Conservation (phyloP, 2,888 invertebrate species). For the Zygothrica quintamaculata region DNA sequence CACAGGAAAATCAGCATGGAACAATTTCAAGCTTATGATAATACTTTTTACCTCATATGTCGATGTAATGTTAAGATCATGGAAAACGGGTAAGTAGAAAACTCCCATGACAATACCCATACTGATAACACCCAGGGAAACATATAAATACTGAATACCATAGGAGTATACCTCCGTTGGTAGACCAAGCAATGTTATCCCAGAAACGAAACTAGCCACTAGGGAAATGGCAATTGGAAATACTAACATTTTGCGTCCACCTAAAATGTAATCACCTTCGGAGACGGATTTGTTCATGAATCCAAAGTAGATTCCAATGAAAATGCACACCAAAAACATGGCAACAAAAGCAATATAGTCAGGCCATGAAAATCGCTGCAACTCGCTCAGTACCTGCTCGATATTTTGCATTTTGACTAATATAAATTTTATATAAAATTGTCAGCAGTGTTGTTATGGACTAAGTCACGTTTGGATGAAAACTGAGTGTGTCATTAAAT, state of each 20-base stretch:
- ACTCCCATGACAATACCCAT: constrained; percentile 89
- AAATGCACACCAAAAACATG: constrained; percentile 90
- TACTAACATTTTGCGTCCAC: constrained; percentile 91
- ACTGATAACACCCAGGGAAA: constrained; percentile 87
- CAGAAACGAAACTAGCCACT: constrained; percentile 92
- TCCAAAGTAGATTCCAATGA: constrained; percentile 92
- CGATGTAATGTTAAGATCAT: constrained; percentile 90
- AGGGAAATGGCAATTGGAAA: constrained; percentile 92
- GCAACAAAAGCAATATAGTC: constrained; percentile 85
- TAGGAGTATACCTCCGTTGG: constrained; percentile 93
- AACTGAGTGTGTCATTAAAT: constrained; percentile 50
- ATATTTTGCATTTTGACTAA: constrained; percentile 81
- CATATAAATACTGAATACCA: constrained; percentile 91
- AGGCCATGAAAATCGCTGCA: constrained; percentile 83
- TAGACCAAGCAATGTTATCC: constrained; percentile 91
- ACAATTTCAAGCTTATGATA: no score
- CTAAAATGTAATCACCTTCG: constrained; percentile 91
- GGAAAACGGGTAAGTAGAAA: constrained; percentile 90
- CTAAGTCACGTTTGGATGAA: constrained; percentile 28
- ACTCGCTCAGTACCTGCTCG: constrained; percentile 79
- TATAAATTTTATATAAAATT: not conserved
- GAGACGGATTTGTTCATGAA: constrained; percentile 87
- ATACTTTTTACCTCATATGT: constrained; percentile 88
- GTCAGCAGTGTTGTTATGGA: constrained; percentile 14
- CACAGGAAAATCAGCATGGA: not conserved